These are phyloP conservation scores for Forbesichthys papilliferus DNA, from an alignment of 2,113 vertebrate genomes.

Conservation along the genomic window DNA sequence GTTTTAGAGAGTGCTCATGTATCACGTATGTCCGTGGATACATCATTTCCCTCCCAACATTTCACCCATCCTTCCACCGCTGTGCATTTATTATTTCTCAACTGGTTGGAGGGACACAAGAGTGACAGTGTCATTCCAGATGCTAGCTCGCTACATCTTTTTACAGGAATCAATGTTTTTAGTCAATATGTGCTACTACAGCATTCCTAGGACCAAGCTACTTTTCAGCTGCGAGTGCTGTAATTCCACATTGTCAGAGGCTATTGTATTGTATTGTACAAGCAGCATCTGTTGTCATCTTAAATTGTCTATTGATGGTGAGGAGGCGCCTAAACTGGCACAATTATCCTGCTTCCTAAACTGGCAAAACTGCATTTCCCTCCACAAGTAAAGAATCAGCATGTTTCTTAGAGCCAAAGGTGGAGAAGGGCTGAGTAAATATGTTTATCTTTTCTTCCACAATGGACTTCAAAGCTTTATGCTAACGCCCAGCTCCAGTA, in stretches of 20 bases:
- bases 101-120: slow-evolving; percentile 6
- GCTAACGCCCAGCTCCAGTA: slow-evolving; percentile 27
- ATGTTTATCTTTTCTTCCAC: slow-evolving; percentile 45
- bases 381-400: slow-evolving; percentile 31
- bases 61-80: slow-evolving; percentile 13
- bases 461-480: slow-evolving; percentile 42
- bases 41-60: slow-evolving; percentile 39
- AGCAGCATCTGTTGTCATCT: slow-evolving; percentile 59
- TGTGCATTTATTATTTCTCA: slow-evolving; percentile 21
- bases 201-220: slow-evolving; percentile 45
- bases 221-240: slow-evolving; percentile 60
- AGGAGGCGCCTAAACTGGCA: slow-evolving; percentile 39
- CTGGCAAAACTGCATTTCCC: slow-evolving; percentile 37
- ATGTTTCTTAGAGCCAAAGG: slow-evolving; percentile 47
- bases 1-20: slow-evolving; percentile 30
- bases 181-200: slow-evolving; percentile 43
- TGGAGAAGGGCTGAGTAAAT: slow-evolving; percentile 53
- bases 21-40: slow-evolving; percentile 29
- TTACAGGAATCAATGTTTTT: slow-evolving; percentile 45
- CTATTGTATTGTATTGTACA: slow-evolving; percentile 54
- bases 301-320: slow-evolving; percentile 55
- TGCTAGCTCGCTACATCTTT: slow-evolving; percentile 32
- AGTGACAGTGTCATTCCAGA: slow-evolving; percentile 33
- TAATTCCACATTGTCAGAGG: slow-evolving; percentile 68
- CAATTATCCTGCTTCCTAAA: slow-evolving; percentile 57